Conservation (phyloP, 2,888 invertebrate species). For the Chloroclystis v-ata region DNA sequence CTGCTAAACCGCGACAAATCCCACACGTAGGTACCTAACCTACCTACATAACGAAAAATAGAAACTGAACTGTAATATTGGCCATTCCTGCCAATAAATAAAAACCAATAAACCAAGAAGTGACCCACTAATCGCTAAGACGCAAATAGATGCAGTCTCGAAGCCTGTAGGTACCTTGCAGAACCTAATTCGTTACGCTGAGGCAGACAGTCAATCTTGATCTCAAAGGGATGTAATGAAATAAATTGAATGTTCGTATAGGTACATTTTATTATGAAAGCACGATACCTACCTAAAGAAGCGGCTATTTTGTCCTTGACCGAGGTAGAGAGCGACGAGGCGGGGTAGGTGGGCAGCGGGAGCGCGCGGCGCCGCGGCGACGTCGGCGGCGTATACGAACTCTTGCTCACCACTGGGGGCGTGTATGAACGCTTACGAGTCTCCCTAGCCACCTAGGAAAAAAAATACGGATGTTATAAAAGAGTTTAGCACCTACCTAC, state of each 20-base stretch:
- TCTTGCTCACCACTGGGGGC: slow-evolving; percentile 44
- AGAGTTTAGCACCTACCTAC: neutral
- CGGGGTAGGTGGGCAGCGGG: slow-evolving; percentile 53
- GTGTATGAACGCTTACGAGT: slow-evolving; percentile 66
- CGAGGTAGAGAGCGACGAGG: slow-evolving; percentile 64
- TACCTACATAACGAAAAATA: too few relatives aligned
- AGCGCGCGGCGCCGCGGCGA: slow-evolving; percentile 60
- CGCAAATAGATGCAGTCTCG: too few relatives aligned
- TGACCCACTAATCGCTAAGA: too few relatives aligned
- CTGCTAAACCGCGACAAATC: too few relatives aligned
- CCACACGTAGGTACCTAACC: too few relatives aligned
- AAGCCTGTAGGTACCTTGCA: too few relatives aligned
- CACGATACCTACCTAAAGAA: slow-evolving; percentile 52
- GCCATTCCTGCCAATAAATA: too few relatives aligned
- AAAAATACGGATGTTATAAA: neutral
- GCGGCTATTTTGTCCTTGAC: slow-evolving; percentile 75
- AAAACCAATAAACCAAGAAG: too few relatives aligned
- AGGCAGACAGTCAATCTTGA: too few relatives aligned
- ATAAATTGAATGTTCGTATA: neutral
- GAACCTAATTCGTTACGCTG: too few relatives aligned
- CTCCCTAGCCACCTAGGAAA: slow-evolving; percentile 50
- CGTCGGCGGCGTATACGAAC: slow-evolving; percentile 64
- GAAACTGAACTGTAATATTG: too few relatives aligned
- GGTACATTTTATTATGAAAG: neutral
- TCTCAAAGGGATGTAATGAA: too few relatives aligned